A percentile compares a stretch with the other conserved stretches of the same genome.
These are phyloP conservation scores for Trididemnum clinides DNA, from an alignment of 23 tunicate species.

Conservation along the genomic window DNA sequence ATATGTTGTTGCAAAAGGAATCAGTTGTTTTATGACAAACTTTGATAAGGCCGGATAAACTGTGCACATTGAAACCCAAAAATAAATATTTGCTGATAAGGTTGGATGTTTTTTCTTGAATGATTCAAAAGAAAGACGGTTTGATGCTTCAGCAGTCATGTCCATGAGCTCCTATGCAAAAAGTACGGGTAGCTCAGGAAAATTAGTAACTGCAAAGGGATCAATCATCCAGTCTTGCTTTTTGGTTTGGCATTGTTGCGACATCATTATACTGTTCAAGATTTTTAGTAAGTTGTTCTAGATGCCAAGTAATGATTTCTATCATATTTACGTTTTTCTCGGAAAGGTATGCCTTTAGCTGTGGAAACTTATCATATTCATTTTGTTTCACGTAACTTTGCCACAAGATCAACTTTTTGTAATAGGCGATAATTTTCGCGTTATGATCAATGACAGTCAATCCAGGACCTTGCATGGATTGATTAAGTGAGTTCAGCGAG, in stretches of 20 bases:
- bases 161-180: conserved; percentile 36
- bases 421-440: conserved; percentile 23
- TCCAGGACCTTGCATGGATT: conserved; percentile 53
- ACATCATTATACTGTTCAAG: conserved; percentile 16
- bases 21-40: conserved; percentile 29
- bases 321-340: not conserved
- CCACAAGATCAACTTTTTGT: conserved; percentile 38
- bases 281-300: conserved; percentile 37
- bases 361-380: conserved; percentile 18
- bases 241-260: conserved; percentile 9
- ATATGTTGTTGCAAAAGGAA: conserved; percentile 23
- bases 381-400: conserved; percentile 3
- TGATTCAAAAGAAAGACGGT: conserved; percentile 27
- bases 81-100: conserved; percentile 14
- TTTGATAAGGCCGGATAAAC: conserved; percentile 4
- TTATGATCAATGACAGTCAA: conserved; percentile 45
- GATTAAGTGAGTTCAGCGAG: conserved; percentile 36
- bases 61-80: conserved; percentile 8
- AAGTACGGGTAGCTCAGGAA: conserved; percentile 33
- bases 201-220: conserved; percentile 19
- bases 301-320: conserved; percentile 36
- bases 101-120: conserved; percentile 22
- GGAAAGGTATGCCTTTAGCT: not conserved
- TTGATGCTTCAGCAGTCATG: conserved; percentile 26
- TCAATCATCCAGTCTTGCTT: conserved; percentile 43